A percentile compares a stretch with the other conserved stretches of the same genome.
These are phyloP conservation scores for Drosophila macrospina DNA, from an alignment of 2,888 invertebrate species.

Conservation along the genomic window DNA sequence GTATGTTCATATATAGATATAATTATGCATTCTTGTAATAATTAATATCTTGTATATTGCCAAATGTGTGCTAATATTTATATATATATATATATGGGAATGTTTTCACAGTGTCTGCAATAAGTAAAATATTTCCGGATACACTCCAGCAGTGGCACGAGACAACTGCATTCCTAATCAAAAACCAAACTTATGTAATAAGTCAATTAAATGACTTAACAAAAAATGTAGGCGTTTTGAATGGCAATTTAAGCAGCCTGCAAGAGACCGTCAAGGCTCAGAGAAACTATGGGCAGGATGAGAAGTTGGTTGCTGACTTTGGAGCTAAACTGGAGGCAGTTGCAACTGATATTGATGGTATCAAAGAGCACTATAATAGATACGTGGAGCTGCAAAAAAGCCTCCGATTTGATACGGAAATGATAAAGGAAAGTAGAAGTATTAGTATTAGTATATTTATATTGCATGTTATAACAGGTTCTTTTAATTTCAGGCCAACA, in stretches of 20 bases:
- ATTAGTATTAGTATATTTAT: neutral
- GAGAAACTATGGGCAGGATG: constrained; percentile 82
- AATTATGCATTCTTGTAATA: neutral
- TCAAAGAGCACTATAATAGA: constrained; percentile 81
- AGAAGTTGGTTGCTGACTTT: constrained; percentile 84
- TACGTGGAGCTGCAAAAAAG: constrained; percentile 76
- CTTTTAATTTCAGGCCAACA: constrained; percentile 64
- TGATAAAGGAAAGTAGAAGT: constrained; percentile 52
- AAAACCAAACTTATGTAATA: constrained; percentile 89
- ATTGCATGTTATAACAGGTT: neutral
- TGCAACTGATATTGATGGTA: constrained; percentile 80
- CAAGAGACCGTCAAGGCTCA: constrained; percentile 76
- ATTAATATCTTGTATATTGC: neutral
- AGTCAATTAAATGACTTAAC: constrained; percentile 87
- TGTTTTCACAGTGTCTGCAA: constrained; percentile 87
- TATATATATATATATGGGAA: neutral
- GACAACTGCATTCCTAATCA: constrained; percentile 88
- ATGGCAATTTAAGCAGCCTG: constrained; percentile 84
- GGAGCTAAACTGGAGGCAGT: constrained; percentile 85
- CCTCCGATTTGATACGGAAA: constrained; percentile 72
- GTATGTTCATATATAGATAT: too few species aligned
- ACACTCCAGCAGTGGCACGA: constrained; percentile 90
- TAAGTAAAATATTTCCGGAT: constrained; percentile 89
- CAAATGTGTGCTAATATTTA: neutral
- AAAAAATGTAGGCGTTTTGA: constrained; percentile 86